Evolutionary conservation across 1,140 invertebrate species (phyloP).

Genomic region (Drosophila tropicalis): DNA sequence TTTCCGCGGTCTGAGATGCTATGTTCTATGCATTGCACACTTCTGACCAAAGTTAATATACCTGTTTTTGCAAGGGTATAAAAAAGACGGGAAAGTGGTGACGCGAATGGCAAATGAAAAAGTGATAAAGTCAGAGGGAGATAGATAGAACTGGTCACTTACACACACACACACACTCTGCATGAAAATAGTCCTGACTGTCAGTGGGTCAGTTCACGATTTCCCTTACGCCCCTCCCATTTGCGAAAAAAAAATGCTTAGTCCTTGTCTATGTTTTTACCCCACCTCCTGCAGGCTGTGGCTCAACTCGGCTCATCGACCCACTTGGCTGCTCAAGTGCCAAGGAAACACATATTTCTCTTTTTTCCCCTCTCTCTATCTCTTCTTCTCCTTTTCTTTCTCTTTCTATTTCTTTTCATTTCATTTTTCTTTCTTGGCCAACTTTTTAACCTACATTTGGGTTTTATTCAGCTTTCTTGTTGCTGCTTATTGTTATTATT

Average conservation of each 20-base stretch:
- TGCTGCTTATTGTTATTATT: constrained; percentile 18
- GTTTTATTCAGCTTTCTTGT: constrained; percentile 18
- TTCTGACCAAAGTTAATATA: too few relatives aligned
- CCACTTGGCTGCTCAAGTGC: constrained; percentile 59
- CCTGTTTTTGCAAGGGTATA: too few relatives aligned
- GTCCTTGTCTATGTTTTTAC: not conserved
- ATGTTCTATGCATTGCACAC: too few relatives aligned
- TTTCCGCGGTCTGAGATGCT: too few relatives aligned
- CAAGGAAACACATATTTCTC: constrained; percentile 37
- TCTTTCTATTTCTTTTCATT: not conserved
- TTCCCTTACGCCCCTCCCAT: not conserved
- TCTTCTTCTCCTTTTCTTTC: not conserved
- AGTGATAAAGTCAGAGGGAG: not conserved
- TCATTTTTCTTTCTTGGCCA: constrained; percentile 6
- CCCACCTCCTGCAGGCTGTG: not conserved
- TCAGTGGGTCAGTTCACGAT: constrained; percentile 3
- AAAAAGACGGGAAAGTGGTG: not conserved
- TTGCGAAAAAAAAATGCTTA: not conserved
- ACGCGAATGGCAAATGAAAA: not conserved
- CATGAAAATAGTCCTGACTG: not conserved
- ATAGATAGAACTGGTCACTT: constrained; percentile 35
- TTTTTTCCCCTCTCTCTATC: not conserved
- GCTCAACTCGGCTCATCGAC: constrained; percentile 48
- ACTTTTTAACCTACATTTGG: constrained; percentile 71
- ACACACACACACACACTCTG: constrained; percentile 25